Percentiles rank a stretch among this genome's conserved stretches.
These are phyloP conservation scores for Eufriesea mexicana DNA, from an alignment of 1,140 invertebrate species.

Conservation along the genomic window DNA sequence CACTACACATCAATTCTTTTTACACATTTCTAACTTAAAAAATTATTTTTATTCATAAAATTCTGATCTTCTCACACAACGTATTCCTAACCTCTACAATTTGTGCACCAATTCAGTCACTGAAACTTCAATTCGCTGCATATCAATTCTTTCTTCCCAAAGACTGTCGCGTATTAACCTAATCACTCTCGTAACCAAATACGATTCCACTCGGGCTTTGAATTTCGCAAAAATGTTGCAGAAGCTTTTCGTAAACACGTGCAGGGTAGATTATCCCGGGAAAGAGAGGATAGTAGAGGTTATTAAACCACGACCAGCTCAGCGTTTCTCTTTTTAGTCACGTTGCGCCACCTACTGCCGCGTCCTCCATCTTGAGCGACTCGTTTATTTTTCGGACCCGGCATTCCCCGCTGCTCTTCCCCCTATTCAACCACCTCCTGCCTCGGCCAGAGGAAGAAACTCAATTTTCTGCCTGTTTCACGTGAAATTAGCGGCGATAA, in stretches of 20 bases:
- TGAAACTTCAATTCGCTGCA: too few species aligned
- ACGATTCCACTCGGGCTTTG: not conserved
- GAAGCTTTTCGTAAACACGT: not conserved
- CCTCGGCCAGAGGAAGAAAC: not conserved
- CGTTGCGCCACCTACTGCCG: slow-evolving; percentile 24
- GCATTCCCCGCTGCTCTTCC: not conserved
- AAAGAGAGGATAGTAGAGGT: not conserved
- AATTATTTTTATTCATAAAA: too few species aligned
- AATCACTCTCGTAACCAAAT: not conserved
- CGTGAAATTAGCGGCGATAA: slow-evolving; percentile 13
- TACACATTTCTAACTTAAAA: too few species aligned
- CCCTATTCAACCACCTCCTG: too few species aligned
- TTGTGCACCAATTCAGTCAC: too few species aligned
- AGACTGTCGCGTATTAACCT: too few species aligned
- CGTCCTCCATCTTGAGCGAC: not conserved
- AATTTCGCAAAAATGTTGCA: not conserved
- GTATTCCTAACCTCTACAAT: too few species aligned
- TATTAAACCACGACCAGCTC: slow-evolving; percentile 1
- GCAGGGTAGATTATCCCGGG: not conserved
- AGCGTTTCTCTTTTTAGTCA: not conserved
- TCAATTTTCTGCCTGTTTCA: slow-evolving; percentile 25
- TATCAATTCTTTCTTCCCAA: too few species aligned
- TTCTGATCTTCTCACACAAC: too few species aligned
- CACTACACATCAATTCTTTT: too few species aligned
- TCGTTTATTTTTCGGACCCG: slow-evolving; percentile 1